A percentile compares a stretch with the other conserved stretches of the same genome.
Conservation (phyloP, 2,797 vertebrate species). For the Buphagus erythrorhynchus region DNA sequence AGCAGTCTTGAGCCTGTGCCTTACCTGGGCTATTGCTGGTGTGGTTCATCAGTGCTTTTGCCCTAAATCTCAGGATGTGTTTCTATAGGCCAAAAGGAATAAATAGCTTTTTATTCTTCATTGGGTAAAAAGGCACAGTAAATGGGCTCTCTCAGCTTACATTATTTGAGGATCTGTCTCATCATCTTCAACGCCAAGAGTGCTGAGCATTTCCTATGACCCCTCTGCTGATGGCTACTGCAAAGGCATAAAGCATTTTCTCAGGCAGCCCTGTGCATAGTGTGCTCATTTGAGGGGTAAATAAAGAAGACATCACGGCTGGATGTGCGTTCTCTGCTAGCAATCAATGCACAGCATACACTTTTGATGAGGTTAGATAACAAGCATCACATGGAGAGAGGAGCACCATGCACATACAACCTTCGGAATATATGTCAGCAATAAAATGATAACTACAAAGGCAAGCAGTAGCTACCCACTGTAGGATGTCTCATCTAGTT, state of each 20-base stretch:
- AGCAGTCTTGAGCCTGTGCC: neutral
- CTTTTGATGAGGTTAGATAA: constrained; percentile 49
- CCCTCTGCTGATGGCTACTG: neutral
- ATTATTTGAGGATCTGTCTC: neutral
- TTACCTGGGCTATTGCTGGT: neutral
- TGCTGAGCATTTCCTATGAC: neutral
- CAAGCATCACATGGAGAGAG: constrained; percentile 15
- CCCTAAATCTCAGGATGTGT: neutral
- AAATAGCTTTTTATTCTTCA: neutral
- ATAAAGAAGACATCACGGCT: constrained; percentile 37
- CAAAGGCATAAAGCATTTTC: neutral
- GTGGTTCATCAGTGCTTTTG: neutral
- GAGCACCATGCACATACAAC: neutral
- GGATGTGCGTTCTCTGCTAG: neutral
- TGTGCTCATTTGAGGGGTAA: neutral
- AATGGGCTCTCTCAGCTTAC: neutral
- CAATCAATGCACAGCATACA: constrained; percentile 17
- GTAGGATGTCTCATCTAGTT: constrained; percentile 27
- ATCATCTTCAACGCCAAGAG: neutral
- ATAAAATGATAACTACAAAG: constrained; percentile 45
- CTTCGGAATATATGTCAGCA: constrained; percentile 39
- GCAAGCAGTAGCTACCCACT: constrained; percentile 15
- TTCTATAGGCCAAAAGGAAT: neutral
- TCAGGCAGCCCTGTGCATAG: neutral
- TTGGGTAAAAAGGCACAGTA: neutral